Evolutionary conservation across 2,888 invertebrate genomes (phyloP), one percentile per base, ranked within the genome.

Genomic region (Papilio demoleus): DNA sequence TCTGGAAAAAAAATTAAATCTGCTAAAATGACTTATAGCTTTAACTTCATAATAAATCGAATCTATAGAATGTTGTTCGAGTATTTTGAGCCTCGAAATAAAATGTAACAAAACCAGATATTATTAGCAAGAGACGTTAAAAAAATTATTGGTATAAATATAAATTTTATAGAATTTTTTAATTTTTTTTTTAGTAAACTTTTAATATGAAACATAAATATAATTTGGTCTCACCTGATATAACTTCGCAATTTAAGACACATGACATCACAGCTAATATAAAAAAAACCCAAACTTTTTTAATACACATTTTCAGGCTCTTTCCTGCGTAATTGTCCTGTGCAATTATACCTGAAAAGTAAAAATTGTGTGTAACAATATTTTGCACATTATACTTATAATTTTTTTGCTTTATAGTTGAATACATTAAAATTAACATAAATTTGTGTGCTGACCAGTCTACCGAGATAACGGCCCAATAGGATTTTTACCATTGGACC

Each of bases 1-100:
- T 93, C 94, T 94, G 78, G 24, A 64, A 67, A 68, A 62, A n/a
- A 24, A 50, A 40, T 61, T 17, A 22, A 17, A 36, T 47, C 47
- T 47, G 12, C 42, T 27, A 34, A 47, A 31, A 17, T 45, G 12
- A 42, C 11, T 6, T 42, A 12, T 42, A 27, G 42, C 6, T 42
- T 6, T 12, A 47, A 45, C 8, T 3, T 19, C 19, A 3, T 19
- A 12, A 9, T 11, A 45, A 19, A 11, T 45, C 50, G 5, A 47
- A 45, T 11, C 19, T 47, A 38, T 12, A 38, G 31, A 3, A 31
- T 4, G 6, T 31, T 31, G 31, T 4, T 31, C 3, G 6, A 31
- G 31, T 6, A 31, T 31, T 3, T 31, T 31, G 6, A 4, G 6
- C 3, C 4, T 6, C 31, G 6, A 31, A 31, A 31, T 4, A 4